Percentiles rank a stretch among this genome's conserved stretches.
phyloP scores from a whole-genome alignment of 2,797 vertebrate genomes.

The Valencia hispanica region DNA sequence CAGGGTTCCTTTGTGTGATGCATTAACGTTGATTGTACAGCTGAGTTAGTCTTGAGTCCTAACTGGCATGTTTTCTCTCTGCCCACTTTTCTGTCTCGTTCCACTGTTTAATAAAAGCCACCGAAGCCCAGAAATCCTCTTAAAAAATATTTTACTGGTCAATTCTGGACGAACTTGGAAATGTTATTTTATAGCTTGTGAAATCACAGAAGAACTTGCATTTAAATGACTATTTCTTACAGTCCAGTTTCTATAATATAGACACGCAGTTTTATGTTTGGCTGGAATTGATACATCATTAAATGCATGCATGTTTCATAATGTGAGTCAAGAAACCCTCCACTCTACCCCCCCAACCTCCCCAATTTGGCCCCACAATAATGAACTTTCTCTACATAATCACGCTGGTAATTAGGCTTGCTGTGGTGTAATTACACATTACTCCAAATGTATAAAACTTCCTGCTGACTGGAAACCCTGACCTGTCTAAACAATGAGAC shows the following conservation, averaged over 20 bases:
- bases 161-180: background rate
- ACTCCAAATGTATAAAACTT: conserved; percentile 62
- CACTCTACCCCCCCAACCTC: conserved; percentile 30
- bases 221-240: background rate
- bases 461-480: conserved; percentile 60
- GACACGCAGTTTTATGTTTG: background rate
- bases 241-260: background rate
- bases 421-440: conserved; percentile 60
- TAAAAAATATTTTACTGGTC: background rate
- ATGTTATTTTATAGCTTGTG: background rate
- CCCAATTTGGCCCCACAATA: conserved; percentile 35
- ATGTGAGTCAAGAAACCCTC: background rate
- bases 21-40: background rate
- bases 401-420: conserved; percentile 52
- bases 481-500: conserved; percentile 57
- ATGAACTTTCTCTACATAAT: conserved; percentile 52
- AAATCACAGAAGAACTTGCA: background rate
- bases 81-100: background rate
- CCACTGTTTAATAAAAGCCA: background rate
- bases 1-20: background rate
- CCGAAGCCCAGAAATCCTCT: background rate
- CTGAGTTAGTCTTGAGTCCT: background rate
- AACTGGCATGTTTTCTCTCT: background rate
- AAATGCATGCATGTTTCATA: background rate
- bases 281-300: background rate